Evolutionary conservation across 2,888 invertebrate species (phyloP), one percentile per base, ranked within the genome.

Genomic region (Machimus atricapillus): DNA sequence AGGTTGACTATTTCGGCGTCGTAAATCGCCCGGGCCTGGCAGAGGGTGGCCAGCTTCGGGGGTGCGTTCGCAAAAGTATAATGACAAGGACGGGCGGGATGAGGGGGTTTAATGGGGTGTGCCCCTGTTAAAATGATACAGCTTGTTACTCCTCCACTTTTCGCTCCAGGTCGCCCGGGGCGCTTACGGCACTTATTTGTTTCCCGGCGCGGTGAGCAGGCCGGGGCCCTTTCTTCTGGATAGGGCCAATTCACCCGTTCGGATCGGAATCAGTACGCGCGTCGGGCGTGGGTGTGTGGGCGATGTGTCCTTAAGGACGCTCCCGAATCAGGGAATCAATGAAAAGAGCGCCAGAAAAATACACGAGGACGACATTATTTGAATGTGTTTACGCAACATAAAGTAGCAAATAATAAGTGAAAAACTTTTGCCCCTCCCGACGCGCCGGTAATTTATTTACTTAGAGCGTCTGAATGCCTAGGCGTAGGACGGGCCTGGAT

Each of bases 351-450:
- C 82, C 82, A 82, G 82, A 82, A 82, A 82, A 82, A 86, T 86
- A 86, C 83, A 86, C 85, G 86, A 77, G 23, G 86, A 88, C 86
- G 88, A 87, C 78, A 79, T 88, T 87, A 87, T 83, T 77, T 73
- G 83, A 85, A 88, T 88, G 88, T 88, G 88, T 88, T 88, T 88
- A 88, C 86, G 86, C 87, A 86, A 88, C 74, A 87, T 88, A 85
- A 86, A 88, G 87, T 88, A 82, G 87, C 87, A 87, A 88, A 88
- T 88, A 88, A 88, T 88, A 87, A 86, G 86, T 58, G 87, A 87
- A 81, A 78, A 79, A 87, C 78, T 43, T 77, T 76, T 37, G 37
- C 34, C 40, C 77, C 46, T 23, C 23, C 31, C 79, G n/a, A 5
- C 56, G 31, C 27, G 19, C n/a, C 5, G 23, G 27, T 19, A 81